Base-by-base conservation (phyloP, 2,113 vertebrate species). In the Mobula hypostoma region DNA sequence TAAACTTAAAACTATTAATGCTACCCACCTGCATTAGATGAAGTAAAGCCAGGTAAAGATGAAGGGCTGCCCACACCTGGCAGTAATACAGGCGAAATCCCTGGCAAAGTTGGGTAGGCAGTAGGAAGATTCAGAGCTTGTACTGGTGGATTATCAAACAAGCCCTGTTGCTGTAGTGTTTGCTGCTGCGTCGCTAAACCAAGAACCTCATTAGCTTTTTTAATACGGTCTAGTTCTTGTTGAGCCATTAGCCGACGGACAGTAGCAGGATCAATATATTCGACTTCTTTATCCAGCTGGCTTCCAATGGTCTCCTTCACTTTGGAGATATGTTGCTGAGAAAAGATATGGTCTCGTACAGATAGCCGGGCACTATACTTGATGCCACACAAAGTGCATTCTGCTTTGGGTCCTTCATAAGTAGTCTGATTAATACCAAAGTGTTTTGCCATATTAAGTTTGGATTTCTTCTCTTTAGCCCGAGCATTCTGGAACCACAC, bases 401-500 rank as follows among this genome's bases (percentile, higher is more conserved):
- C 99, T 95, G 98, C 98, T 97, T 98, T 99, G 95, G 99, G 98
- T 96, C 99, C 99, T 97, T 99, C 99, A 0, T 99, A 99, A 95
- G 97, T 99, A 2, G 98, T 98, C 95, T 99, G 99, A 98, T 98
- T 99, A 96, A 99, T 99, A 97, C 98, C 99, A 95, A 99, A 99
- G 97, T 99, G 99, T 97, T 99, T 99, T 95, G 99, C 99, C 98
- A 99, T 99, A 96, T 98, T 99, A 95, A 99, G 97, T 96, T 99
- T 99, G 95, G 99, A 98, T 96, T 99, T 99, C 97, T 99, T 99
- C 95, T 99, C 99, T 96, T 99, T 99, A 29, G 99, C 98, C 95
- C 99, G 97, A 94, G 99, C 99, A 96, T 99, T 99, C 97, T 99
- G 99, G 97, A 99, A 99, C 99, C 99, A 99, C 96, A 99, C 99